A percentile compares a stretch with the other conserved stretches of the same genome.
Conservation (phyloP, 2,888 invertebrate genomes). For the Meiosimyza decipiens region DNA sequence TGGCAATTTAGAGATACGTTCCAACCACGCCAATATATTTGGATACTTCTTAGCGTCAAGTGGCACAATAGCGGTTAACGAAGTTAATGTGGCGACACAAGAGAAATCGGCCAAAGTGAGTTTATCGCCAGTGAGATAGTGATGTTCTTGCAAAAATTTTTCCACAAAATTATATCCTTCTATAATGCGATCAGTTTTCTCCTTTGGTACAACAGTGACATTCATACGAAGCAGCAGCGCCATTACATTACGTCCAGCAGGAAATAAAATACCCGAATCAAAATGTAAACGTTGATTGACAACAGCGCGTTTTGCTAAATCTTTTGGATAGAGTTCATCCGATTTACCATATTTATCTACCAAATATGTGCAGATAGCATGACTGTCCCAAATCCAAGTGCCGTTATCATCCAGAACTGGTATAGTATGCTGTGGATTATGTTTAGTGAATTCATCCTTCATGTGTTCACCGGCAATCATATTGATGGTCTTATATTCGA, state of each 20-base stretch:
- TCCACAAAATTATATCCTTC: conserved; percentile 50
- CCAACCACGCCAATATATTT: conserved; percentile 50
- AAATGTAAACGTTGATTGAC: conserved; percentile 52
- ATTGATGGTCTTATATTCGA: conserved; percentile 56
- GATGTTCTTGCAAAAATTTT: conserved; percentile 46
- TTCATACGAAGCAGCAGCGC: conserved; percentile 25
- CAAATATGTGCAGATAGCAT: conserved; percentile 54
- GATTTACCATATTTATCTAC: conserved; percentile 50
- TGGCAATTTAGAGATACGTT: conserved; percentile 49
- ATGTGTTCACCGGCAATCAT: conserved; percentile 50
- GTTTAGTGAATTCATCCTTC: conserved; percentile 51
- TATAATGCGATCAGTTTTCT: conserved; percentile 45
- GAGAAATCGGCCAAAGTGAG: conserved; percentile 61
- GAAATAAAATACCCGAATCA: conserved; percentile 50
- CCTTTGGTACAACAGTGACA: conserved; percentile 35
- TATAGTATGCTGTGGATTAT: conserved; percentile 60
- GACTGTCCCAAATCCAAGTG: conserved; percentile 51
- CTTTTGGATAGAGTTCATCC: conserved; percentile 56
- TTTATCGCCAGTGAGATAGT: conserved; percentile 54
- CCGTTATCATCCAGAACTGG: conserved; percentile 54
- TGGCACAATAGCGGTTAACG: conserved; percentile 43
- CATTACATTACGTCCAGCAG: conserved; percentile 28
- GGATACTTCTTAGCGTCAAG: conserved; percentile 48
- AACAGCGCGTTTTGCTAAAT: conserved; percentile 48
- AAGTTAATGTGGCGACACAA: conserved; percentile 51